phyloP scores from a whole-genome alignment of 2,113 vertebrate species.

The Pluvialis apricaria region DNA sequence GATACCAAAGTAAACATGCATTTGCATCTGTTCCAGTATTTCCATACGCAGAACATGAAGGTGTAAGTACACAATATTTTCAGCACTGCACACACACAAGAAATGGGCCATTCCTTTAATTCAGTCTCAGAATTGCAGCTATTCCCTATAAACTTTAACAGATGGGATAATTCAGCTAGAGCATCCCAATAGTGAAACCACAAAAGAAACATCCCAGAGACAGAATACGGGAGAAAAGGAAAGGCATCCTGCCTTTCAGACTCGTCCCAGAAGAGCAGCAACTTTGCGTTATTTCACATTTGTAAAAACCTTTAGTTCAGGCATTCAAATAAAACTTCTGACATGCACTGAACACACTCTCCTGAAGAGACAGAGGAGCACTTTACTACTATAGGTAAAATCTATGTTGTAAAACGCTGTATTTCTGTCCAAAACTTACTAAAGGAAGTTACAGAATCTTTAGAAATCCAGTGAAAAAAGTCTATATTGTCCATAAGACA shows the following conservation, averaged over 20 bases:
- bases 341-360: background rate
- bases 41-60: background rate
- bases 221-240: background rate
- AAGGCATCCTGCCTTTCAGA: background rate
- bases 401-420: background rate
- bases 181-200: background rate
- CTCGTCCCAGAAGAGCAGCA: background rate
- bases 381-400: background rate
- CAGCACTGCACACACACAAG: background rate
- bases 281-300: background rate
- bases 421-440: background rate
- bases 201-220: background rate
- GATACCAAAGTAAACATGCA: background rate
- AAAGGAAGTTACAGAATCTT: background rate
- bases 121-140: background rate
- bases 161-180: background rate
- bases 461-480: background rate
- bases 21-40: background rate
- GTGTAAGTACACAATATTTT: background rate
- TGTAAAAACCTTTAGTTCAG: background rate
- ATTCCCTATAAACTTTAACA: background rate
- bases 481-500: background rate
- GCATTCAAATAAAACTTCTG: background rate
- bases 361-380: background rate
- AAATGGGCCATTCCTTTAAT: background rate